Conservation (phyloP, 1,140 invertebrate genomes). For the Diabrotica undecimpunctata region DNA sequence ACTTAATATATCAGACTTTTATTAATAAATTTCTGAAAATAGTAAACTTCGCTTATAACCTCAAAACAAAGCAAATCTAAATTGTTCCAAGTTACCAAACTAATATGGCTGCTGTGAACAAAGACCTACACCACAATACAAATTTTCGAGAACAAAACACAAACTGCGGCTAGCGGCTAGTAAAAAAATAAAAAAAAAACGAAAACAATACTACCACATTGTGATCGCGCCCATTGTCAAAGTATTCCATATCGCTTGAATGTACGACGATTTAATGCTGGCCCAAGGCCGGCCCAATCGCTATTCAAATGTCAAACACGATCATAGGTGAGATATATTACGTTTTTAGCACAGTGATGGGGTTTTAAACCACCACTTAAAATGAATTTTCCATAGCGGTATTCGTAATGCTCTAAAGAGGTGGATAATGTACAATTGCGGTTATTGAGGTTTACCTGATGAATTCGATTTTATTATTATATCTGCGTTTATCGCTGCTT, state of each 20-base stretch:
- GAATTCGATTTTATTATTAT: not conserved
- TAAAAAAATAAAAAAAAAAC: slow-evolving; percentile 6
- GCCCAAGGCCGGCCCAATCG: slow-evolving; percentile 11
- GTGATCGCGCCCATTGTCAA: slow-evolving; percentile 15
- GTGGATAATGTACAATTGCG: not conserved
- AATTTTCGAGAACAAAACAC: slow-evolving; percentile 20
- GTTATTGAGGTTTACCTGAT: not conserved
- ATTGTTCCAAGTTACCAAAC: slow-evolving; percentile 6
- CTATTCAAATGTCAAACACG: slow-evolving; percentile 23
- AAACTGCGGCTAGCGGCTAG: slow-evolving; percentile 4
- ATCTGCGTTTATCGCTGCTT: too few species aligned
- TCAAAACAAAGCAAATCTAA: not conserved
- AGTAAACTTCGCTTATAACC: not conserved
- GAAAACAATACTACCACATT: slow-evolving; percentile 18
- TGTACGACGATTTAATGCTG: slow-evolving; percentile 17
- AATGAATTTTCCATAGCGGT: slow-evolving; percentile 6
- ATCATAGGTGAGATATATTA: slow-evolving; percentile 21
- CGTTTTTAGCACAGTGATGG: slow-evolving; percentile 16
- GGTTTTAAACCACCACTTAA: slow-evolving; percentile 13
- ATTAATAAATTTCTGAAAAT: too few species aligned
- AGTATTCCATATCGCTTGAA: slow-evolving; percentile 21
- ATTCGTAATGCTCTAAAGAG: slow-evolving; percentile 1
- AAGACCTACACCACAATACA: slow-evolving; percentile 5
- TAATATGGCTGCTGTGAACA: slow-evolving; percentile 10
- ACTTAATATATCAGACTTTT: too few species aligned